phyloP scores from a whole-genome alignment of 2,113 vertebrate species.

The Cheirogaleus medius region DNA sequence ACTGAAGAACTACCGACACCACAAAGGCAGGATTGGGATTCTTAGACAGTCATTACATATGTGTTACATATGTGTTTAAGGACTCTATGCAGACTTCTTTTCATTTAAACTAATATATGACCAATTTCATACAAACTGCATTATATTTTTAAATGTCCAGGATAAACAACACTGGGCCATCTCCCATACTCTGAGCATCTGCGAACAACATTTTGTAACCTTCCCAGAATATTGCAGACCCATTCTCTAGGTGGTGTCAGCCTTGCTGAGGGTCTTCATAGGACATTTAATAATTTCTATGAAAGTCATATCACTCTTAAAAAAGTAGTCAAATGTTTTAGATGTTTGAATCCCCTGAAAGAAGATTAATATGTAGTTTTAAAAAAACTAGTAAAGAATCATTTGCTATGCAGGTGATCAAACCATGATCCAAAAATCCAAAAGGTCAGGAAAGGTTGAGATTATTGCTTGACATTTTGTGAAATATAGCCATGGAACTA shows the following conservation, averaged over 20 bases:
- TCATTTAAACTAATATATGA: not conserved
- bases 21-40: not conserved
- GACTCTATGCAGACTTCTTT: not conserved
- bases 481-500: not conserved
- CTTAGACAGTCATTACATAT: not conserved
- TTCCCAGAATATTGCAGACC: not conserved
- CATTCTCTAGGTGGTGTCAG: not conserved
- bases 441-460: not conserved
- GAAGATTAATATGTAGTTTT: not conserved
- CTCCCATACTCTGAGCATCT: not conserved
- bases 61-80: not conserved
- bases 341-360: not conserved
- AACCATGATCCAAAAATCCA: not conserved
- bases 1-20: not conserved
- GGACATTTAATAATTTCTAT: not conserved
- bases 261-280: not conserved
- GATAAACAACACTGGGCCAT: not conserved
- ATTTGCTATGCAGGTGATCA: not conserved
- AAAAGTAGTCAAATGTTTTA: not conserved
- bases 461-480: not conserved
- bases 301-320: not conserved
- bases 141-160: not conserved
- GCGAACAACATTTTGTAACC: not conserved
- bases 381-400: not conserved
- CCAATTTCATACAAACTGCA: not conserved